A percentile compares a stretch with the other conserved stretches of the same genome.
These are phyloP conservation scores for Drosophila lacertosa DNA, from an alignment of 1,140 invertebrate species.

Conservation along the genomic window DNA sequence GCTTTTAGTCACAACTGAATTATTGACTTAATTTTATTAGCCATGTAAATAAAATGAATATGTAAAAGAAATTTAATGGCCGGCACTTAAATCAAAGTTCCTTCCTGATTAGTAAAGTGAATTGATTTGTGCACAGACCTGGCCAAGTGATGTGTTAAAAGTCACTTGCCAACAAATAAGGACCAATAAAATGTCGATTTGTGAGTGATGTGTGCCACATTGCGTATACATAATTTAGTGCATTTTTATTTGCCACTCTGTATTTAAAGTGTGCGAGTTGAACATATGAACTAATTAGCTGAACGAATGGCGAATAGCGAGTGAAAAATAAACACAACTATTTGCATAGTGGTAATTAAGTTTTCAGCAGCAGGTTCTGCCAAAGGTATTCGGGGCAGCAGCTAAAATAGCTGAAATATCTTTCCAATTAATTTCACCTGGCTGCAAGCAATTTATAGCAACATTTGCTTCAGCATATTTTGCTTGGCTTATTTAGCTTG, in stretches of 20 bases:
- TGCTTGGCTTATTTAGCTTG: slow-evolving; percentile 55
- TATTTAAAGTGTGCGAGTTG: not conserved
- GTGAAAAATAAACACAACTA: slow-evolving; percentile 14
- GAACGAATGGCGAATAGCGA: not conserved
- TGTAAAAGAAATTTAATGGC: not conserved
- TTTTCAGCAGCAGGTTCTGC: slow-evolving; percentile 40
- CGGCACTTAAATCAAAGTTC: not conserved
- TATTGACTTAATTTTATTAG: not conserved
- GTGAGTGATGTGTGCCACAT: slow-evolving; percentile 19
- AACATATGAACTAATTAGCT: slow-evolving; percentile 7
- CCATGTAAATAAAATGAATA: not conserved
- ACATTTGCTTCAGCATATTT: slow-evolving; percentile 69
- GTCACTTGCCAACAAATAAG: slow-evolving; percentile 3
- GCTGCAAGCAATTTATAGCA: slow-evolving; percentile 74
- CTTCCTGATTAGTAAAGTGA: slow-evolving; percentile 18
- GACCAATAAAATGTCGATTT: not conserved
- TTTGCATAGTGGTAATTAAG: slow-evolving; percentile 58
- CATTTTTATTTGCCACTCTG: slow-evolving; percentile 3
- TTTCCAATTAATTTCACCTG: slow-evolving; percentile 76
- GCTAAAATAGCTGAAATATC: slow-evolving; percentile 72
- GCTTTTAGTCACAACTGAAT: not conserved
- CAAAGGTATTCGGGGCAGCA: slow-evolving; percentile 23
- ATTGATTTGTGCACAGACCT: slow-evolving; percentile 22
- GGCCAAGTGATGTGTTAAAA: slow-evolving; percentile 13
- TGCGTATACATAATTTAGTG: slow-evolving; percentile 42